These are phyloP conservation scores for Macrophya annulata DNA, from an alignment of 2,888 invertebrate species.

Conservation along the genomic window DNA sequence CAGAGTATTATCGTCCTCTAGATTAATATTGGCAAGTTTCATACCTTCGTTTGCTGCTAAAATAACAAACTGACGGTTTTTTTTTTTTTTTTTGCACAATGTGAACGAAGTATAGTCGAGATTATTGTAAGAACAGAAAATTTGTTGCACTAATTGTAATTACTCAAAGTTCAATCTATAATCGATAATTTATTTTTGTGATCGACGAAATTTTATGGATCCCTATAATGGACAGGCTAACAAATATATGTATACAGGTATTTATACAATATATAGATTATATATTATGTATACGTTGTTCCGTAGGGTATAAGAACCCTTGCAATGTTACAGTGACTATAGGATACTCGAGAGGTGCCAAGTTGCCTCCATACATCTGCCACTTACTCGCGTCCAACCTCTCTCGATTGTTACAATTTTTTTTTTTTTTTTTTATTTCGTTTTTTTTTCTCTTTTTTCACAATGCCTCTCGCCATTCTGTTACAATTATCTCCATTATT, in stretches of 20 bases:
- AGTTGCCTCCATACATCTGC: constrained; percentile 75
- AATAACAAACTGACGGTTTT: not conserved
- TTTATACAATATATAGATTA: constrained; percentile 19
- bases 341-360: constrained; percentile 54
- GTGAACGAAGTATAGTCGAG: not conserved
- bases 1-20: constrained; percentile 24
- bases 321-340: constrained; percentile 32
- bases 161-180: not conserved
- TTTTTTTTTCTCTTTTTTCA: constrained; percentile 61
- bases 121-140: not conserved
- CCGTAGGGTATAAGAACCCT: constrained; percentile 31
- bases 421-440: constrained; percentile 55
- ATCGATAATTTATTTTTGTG: not conserved
- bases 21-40: constrained; percentile 31
- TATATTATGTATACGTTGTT: constrained; percentile 12
- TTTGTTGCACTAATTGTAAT: not conserved
- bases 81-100: not conserved
- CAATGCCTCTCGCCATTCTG: constrained; percentile 77
- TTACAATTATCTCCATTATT: constrained; percentile 78
- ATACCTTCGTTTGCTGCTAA: not conserved
- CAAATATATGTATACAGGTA: not conserved
- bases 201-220: not conserved
- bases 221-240: not conserved
- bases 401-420: constrained; percentile 73
- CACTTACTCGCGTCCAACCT: constrained; percentile 73